Conservation (phyloP, 2,797 vertebrate genomes). For the Rhinatrema bivittatum region DNA sequence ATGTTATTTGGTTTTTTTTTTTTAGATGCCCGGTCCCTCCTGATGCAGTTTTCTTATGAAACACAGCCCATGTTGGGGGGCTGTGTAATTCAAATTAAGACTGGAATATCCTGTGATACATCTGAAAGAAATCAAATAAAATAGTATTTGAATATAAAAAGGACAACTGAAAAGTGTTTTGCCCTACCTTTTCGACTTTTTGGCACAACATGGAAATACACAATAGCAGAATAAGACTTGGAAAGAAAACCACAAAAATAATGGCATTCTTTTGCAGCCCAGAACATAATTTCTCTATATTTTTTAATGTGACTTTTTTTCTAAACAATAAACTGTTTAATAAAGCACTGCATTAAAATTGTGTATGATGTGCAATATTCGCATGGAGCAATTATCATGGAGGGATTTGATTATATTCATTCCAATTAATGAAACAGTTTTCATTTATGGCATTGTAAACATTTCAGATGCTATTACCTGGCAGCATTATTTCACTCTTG, state of each 20-base stretch:
- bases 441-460: slow-evolving; percentile 56
- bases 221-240: slow-evolving; percentile 9
- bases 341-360: slow-evolving; percentile 41
- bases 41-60: no score
- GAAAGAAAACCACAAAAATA: slow-evolving; percentile 21
- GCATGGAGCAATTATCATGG: slow-evolving; percentile 43
- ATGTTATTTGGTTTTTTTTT: no score
- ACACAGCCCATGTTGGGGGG: no score
- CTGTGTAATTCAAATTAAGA: no score
- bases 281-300: slow-evolving; percentile 29
- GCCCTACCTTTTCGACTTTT: no score
- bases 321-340: slow-evolving; percentile 32
- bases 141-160: no score
- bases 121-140: no score
- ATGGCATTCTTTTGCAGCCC: slow-evolving; percentile 9
- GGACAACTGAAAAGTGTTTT: no score
- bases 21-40: no score
- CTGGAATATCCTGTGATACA: no score
- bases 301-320: slow-evolving; percentile 18
- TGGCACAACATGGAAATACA: no score
- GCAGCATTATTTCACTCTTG: slow-evolving; percentile 39
- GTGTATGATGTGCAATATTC: slow-evolving; percentile 26
- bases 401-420: slow-evolving; percentile 44
- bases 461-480: slow-evolving; percentile 50
- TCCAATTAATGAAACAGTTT: slow-evolving; percentile 42